Conservation (phyloP, 2,888 invertebrate genomes). For the Tenthredo scrophulariae region DNA sequence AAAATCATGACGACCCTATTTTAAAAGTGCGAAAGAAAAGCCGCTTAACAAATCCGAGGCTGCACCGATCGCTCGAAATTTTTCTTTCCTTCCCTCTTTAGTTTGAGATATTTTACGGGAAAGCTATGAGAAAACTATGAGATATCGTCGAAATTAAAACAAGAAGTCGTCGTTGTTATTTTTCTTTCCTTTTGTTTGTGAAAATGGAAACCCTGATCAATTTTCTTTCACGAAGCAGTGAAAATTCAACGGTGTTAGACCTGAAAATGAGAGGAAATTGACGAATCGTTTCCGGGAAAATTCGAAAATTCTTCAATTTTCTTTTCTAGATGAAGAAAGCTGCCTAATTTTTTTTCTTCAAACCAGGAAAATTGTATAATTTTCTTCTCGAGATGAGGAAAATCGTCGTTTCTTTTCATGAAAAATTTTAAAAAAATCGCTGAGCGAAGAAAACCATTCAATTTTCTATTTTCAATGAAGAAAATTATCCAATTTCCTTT, state of each 20-base stretch:
- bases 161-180: background rate
- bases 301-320: background rate
- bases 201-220: background rate
- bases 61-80: constrained; percentile 40
- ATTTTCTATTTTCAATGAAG: no score
- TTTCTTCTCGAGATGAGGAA: background rate
- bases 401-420: background rate
- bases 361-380: background rate
- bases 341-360: no score
- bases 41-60: constrained; percentile 34
- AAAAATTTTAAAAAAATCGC: no score
- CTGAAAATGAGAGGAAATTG: background rate
- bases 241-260: background rate
- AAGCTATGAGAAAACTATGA: background rate
- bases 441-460: background rate
- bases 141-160: background rate
- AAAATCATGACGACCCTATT: background rate
- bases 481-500: background rate
- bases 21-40: constrained; percentile 30
- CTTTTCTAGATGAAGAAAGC: background rate
- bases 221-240: background rate
- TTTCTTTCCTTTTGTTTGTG: no score
- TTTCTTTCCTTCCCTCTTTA: background rate
- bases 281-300: background rate
- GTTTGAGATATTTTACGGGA: background rate